phyloP scores from a whole-genome alignment of 1,140 invertebrate genomes.

The Neoseiulus cucumeris region DNA sequence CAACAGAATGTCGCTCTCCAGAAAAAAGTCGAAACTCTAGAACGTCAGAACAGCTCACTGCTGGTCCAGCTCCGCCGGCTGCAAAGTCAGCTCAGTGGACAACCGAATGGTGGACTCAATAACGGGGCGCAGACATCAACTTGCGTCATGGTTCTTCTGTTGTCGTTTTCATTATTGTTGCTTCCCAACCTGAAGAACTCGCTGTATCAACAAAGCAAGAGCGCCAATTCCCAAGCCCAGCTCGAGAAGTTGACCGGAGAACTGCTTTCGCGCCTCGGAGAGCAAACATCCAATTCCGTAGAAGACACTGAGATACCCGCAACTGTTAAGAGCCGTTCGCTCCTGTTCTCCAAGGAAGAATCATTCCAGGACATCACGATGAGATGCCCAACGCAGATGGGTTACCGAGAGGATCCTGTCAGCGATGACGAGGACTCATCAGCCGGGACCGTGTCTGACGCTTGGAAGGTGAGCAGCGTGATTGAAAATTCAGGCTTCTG shows the following conservation, averaged over 20 bases:
- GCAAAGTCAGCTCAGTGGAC: background rate
- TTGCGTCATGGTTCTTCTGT: background rate
- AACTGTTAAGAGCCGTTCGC: background rate
- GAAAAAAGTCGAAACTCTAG: background rate
- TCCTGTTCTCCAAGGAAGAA: background rate
- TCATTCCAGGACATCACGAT: background rate
- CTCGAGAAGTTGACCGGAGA: slow-evolving; percentile 1
- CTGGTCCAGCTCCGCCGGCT: background rate
- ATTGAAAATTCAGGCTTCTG: background rate
- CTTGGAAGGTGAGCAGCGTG: background rate
- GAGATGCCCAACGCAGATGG: background rate
- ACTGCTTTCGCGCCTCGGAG: background rate
- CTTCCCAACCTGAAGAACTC: slow-evolving; percentile 3
- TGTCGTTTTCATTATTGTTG: background rate
- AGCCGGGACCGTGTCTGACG: background rate
- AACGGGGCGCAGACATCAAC: background rate
- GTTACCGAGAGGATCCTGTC: background rate
- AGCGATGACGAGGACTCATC: background rate
- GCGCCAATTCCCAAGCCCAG: background rate
- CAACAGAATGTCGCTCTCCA: slow-evolving; percentile 4
- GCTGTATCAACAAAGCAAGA: background rate
- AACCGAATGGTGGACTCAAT: background rate
- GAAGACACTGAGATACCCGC: background rate
- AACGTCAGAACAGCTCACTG: slow-evolving; percentile 2
- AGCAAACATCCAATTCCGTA: background rate